Conservation (phyloP, 2,113 vertebrate genomes). For the Myxocyprinus asiaticus region DNA sequence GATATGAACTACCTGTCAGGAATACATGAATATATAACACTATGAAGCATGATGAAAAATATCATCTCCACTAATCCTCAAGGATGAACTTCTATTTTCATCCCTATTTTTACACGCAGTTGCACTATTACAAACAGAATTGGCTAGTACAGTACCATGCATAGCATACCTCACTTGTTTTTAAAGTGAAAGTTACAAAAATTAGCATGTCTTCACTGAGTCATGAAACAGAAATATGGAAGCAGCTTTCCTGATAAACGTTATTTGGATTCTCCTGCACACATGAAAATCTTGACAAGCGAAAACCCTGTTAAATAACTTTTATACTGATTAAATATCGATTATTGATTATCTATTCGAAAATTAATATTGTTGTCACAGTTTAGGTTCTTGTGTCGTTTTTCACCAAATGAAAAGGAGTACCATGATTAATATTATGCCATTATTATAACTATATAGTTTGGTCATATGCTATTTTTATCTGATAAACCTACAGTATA, state of each 20-base stretch:
- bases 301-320: not conserved
- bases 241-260: not conserved
- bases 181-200: not conserved
- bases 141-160: not conserved
- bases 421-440: not conserved
- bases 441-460: not conserved
- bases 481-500: not conserved
- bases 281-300: not conserved
- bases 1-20: conserved; percentile 19
- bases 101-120: conserved; percentile 1
- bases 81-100: conserved; percentile 11
- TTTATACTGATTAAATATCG: too few relatives aligned
- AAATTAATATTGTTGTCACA: too few relatives aligned
- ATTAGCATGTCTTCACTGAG: not conserved
- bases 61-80: conserved; percentile 5
- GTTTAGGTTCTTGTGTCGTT: too few relatives aligned
- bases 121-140: not conserved
- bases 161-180: not conserved
- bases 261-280: not conserved
- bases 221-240: not conserved
- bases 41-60: conserved; percentile 14
- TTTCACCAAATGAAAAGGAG: too few relatives aligned
- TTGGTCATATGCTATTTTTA: not conserved
- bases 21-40: conserved; percentile 33
- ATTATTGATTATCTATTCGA: too few relatives aligned